Evolutionary conservation across 2,113 vertebrate species (phyloP).

Genomic region (Entosphenus tridentatus): DNA sequence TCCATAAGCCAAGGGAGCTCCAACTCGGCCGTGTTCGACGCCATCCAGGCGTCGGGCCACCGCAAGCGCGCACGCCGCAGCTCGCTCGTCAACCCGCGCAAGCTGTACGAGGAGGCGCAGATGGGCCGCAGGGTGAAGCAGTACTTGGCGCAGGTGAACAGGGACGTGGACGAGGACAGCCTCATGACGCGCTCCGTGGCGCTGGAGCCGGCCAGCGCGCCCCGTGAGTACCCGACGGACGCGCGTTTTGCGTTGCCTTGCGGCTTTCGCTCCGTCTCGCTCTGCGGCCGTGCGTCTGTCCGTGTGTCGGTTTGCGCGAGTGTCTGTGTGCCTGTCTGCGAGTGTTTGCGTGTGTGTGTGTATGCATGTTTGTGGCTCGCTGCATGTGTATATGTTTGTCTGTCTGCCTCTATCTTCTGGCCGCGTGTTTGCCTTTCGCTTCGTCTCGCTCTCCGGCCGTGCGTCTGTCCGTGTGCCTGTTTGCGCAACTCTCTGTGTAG

Average conservation of each 20-base stretch:
- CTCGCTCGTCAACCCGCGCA: slow-evolving; percentile 96
- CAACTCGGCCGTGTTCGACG: slow-evolving; percentile 63
- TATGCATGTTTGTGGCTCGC: background rate
- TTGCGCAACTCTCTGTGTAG: too few relatives aligned
- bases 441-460: too few relatives aligned
- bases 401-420: background rate
- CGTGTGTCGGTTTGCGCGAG: too few relatives aligned
- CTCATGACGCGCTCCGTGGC: slow-evolving; percentile 70
- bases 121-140: slow-evolving; percentile 93
- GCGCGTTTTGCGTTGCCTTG: too few relatives aligned
- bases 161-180: slow-evolving; percentile 81
- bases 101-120: slow-evolving; percentile 92
- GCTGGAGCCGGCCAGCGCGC: slow-evolving; percentile 44
- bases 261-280: too few relatives aligned
- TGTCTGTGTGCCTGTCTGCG: background rate
- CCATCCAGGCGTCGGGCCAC: slow-evolving; percentile 66
- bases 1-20: slow-evolving; percentile 88
- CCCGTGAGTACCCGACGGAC: too few relatives aligned
- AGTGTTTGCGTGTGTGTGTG: background rate
- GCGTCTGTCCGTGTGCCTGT: too few relatives aligned
- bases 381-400: background rate
- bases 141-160: slow-evolving; percentile 66
- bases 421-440: too few relatives aligned
- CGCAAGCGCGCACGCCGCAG: slow-evolving; percentile 90
- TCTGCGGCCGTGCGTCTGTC: too few relatives aligned